Evolutionary conservation across 2,113 vertebrate genomes (phyloP).

Genomic region (Proteles cristata): DNA sequence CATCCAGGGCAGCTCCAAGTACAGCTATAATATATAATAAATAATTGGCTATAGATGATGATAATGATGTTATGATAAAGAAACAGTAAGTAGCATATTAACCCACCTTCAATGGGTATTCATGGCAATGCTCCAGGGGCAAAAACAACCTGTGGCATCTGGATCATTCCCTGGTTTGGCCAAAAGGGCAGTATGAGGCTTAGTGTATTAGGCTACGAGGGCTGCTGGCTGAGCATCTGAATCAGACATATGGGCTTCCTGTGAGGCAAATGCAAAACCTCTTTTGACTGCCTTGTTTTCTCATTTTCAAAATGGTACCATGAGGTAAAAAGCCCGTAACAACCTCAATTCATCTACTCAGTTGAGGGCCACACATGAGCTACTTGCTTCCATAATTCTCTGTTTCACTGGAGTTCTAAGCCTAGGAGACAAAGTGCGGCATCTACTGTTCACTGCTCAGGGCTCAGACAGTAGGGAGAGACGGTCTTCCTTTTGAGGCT

Average conservation of each 20-base stretch:
- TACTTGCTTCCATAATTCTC: neutral
- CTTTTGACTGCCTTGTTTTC: neutral
- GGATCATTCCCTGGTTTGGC: neutral
- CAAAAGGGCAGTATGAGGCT: neutral
- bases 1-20: slow-evolving; percentile 29
- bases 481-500: neutral
- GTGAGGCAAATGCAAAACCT: neutral
- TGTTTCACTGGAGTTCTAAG: neutral
- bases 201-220: no score
- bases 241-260: neutral
- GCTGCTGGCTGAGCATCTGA: neutral
- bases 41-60: neutral
- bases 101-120: neutral
- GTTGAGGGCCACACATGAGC: neutral
- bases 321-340: neutral
- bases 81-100: neutral
- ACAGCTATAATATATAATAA: neutral
- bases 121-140: neutral
- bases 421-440: neutral
- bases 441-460: neutral
- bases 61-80: neutral
- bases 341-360: neutral
- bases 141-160: neutral
- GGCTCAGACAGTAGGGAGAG: neutral
- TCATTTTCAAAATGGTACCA: neutral